Percentiles rank a stretch among this genome's conserved stretches.
Evolutionary conservation across 2,888 invertebrate species (phyloP).

Genomic region (Lycia hirtaria): DNA sequence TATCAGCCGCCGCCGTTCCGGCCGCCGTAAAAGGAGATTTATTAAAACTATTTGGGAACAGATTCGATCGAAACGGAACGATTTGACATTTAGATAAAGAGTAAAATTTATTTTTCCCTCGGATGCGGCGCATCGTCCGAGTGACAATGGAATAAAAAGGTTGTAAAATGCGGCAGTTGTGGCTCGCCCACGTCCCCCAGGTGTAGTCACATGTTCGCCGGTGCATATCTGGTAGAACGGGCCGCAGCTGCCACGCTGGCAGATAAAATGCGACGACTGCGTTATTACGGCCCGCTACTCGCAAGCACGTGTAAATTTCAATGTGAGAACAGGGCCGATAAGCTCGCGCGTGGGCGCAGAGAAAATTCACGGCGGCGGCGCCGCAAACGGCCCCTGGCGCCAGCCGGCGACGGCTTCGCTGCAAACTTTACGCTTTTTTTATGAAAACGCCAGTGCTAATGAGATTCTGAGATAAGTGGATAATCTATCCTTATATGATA

Average conservation of each 20-base stretch:
- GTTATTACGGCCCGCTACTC: conserved; percentile 75
- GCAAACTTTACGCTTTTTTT: conserved; percentile 58
- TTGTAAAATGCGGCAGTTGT: conserved; percentile 81
- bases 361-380: conserved; percentile 70
- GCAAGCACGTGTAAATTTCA: conserved; percentile 83
- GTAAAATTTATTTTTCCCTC: conserved; percentile 83
- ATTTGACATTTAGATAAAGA: conserved; percentile 86
- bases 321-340: conserved; percentile 80
- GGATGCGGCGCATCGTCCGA: conserved; percentile 69
- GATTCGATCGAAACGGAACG: conserved; percentile 84
- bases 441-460: conserved; percentile 54
- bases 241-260: conserved; percentile 66
- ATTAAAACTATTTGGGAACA: conserved; percentile 85
- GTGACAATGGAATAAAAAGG: conserved; percentile 85
- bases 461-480: conserved; percentile 45
- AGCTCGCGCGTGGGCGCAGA: conserved; percentile 71
- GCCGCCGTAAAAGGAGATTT: conserved; percentile 84
- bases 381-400: conserved; percentile 54
- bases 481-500: conserved; percentile 36
- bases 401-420: conserved; percentile 38
- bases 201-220: conserved; percentile 70
- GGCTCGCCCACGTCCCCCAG: conserved; percentile 78
- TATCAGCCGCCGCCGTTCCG: conserved; percentile 71
- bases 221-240: conserved; percentile 61
- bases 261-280: conserved; percentile 79